Conservation (phyloP, 2,888 invertebrate genomes). For the Agelastica alni region DNA sequence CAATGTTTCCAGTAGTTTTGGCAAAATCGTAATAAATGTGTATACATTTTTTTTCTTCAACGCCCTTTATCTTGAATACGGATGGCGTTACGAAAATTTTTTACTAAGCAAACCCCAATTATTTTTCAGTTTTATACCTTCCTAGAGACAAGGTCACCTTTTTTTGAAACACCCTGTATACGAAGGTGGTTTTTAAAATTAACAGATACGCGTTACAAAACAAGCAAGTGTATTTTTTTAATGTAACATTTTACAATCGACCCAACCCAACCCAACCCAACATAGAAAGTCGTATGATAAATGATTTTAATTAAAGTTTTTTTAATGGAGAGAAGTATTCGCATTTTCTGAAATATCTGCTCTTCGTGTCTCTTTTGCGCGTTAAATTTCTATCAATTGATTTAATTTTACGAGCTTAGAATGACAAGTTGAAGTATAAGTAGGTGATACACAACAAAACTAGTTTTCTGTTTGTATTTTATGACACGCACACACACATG, state of each 20-base stretch:
- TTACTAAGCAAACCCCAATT: background rate
- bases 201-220: background rate
- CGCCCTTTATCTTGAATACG: too few species aligned
- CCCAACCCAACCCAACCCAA: conserved; percentile 27
- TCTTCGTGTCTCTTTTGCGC: background rate
- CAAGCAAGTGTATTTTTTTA: background rate
- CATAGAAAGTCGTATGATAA: conserved; percentile 24
- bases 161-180: too few species aligned
- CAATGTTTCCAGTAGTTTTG: too few species aligned
- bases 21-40: too few species aligned
- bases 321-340: conserved; percentile 13
- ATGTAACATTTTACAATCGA: conserved; percentile 2
- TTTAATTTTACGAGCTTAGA: conserved; percentile 4
- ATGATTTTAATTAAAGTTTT: conserved; percentile 19
- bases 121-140: background rate
- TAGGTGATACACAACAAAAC: conserved; percentile 4
- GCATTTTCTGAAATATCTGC: too few species aligned
- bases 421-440: conserved; percentile 1
- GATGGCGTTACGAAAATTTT: too few species aligned
- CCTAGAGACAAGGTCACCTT: too few species aligned
- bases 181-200: background rate
- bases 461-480: background rate
- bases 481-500: too few species aligned
- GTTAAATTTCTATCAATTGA: background rate
- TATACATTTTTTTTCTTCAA: too few species aligned